A percentile compares a stretch with the other conserved stretches of the same genome.
These are phyloP conservation scores for Bursaphelenchus okinawaensis DNA, from an alignment of 2,888 invertebrate genomes.

Conservation along the genomic window DNA sequence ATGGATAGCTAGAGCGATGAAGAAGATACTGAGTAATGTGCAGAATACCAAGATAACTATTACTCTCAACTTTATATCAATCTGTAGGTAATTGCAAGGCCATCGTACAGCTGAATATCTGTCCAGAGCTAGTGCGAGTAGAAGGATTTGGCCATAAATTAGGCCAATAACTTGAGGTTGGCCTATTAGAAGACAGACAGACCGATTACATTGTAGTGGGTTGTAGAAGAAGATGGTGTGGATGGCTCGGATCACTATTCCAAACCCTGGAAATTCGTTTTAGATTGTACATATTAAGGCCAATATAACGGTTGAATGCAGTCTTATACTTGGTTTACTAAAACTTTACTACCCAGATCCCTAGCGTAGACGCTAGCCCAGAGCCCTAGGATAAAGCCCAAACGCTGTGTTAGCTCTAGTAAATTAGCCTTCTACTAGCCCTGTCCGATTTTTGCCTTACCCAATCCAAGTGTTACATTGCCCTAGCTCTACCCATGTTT, in stretches of 20 bases:
- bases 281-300: too few relatives aligned
- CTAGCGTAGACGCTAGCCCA: too few relatives aligned
- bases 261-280: conserved; percentile 1
- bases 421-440: too few relatives aligned
- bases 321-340: too few relatives aligned
- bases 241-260: conserved; percentile 4
- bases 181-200: neutral
- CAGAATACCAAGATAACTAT: neutral
- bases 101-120: conserved; percentile 4
- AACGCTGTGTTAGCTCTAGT: too few relatives aligned
- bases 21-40: neutral
- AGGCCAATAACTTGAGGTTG: conserved; percentile 2
- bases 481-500: too few relatives aligned
- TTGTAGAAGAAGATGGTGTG: neutral
- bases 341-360: too few relatives aligned
- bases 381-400: too few relatives aligned
- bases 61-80: neutral
- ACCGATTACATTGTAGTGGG: neutral
- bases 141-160: neutral
- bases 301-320: too few relatives aligned
- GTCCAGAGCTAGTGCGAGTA: conserved; percentile 1
- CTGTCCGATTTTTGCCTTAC: too few relatives aligned
- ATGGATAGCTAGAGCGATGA: neutral
- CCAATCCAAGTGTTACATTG: too few relatives aligned
- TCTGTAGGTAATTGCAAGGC: conserved; percentile 9